Evolutionary conservation across 2,888 invertebrate species (phyloP).

Genomic region (Cartodere bifasciata): DNA sequence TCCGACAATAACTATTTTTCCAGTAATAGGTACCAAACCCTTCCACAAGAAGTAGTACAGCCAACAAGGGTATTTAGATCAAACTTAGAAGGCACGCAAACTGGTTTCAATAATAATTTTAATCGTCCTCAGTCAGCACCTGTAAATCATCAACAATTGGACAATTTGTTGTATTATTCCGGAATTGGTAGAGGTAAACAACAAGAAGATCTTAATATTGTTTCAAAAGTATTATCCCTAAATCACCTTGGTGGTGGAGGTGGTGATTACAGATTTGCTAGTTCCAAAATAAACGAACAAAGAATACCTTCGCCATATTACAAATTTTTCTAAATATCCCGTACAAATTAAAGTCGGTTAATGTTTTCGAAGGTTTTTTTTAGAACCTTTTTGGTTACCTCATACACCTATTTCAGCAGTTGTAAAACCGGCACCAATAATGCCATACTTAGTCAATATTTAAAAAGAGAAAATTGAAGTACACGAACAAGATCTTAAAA

Average conservation of each 20-base stretch:
- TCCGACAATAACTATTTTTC: conserved; percentile 2
- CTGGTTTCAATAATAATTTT: conserved; percentile 10
- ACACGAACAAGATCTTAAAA: no score
- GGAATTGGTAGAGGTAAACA: conserved; percentile 45
- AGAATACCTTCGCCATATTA: conserved; percentile 11
- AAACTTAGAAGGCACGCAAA: conserved; percentile 8
- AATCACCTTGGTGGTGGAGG: conserved; percentile 44
- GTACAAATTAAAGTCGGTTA: no score
- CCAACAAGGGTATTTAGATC: conserved; percentile 21
- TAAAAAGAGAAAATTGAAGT: no score
- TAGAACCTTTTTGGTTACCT: no score
- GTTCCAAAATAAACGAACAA: conserved; percentile 12
- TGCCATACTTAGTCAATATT: no score
- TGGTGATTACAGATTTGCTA: conserved; percentile 10
- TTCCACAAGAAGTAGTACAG: conserved; percentile 5
- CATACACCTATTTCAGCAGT: no score
- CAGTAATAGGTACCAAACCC: conserved; percentile 4
- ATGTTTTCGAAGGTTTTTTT: no score
- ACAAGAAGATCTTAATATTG: conserved; percentile 67
- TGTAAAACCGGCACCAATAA: no score
- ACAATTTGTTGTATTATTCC: conserved; percentile 50
- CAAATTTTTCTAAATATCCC: no score
- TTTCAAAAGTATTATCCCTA: conserved; percentile 66
- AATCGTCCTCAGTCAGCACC: conserved; percentile 18
- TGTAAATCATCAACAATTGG: conserved; percentile 40